Evolutionary conservation across 2,797 vertebrate genomes (phyloP).

Genomic region (Rhinoraja longicauda): DNA sequence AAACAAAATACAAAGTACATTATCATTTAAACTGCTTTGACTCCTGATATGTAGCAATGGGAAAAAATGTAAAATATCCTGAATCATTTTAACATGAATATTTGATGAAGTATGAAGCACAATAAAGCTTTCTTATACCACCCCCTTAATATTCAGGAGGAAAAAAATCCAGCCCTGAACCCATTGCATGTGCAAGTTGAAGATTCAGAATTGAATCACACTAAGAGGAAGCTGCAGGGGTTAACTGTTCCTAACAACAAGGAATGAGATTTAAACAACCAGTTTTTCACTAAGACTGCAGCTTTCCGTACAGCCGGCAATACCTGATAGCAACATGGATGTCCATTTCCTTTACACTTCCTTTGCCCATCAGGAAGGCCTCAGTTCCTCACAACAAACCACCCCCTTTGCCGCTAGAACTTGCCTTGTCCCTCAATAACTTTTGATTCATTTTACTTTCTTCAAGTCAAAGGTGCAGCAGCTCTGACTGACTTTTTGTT

Average conservation of each 20-base stretch:
- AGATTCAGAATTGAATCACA: not conserved
- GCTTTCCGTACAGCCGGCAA: not conserved
- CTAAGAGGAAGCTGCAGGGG: not conserved
- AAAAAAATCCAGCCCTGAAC: not conserved
- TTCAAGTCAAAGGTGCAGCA: too few species aligned
- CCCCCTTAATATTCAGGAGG: not conserved
- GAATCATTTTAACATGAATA: not conserved
- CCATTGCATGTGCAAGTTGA: not conserved
- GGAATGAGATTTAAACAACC: slow-evolving; percentile 16
- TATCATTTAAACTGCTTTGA: not conserved
- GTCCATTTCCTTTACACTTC: too few species aligned
- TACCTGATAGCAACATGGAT: not conserved
- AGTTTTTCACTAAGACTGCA: not conserved
- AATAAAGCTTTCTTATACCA: not conserved
- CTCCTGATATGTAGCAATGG: not conserved
- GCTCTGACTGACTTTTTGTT: too few species aligned
- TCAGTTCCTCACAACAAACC: too few species aligned
- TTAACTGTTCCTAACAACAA: not conserved
- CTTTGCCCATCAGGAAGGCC: too few species aligned
- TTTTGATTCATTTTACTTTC: too few species aligned
- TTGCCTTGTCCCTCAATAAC: too few species aligned
- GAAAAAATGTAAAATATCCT: too few species aligned
- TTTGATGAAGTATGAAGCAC: not conserved
- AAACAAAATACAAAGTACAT: not conserved
- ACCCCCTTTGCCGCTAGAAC: too few species aligned